Base-by-base conservation (phyloP, 2,113 vertebrate genomes). In the Perca flavescens region DNA sequence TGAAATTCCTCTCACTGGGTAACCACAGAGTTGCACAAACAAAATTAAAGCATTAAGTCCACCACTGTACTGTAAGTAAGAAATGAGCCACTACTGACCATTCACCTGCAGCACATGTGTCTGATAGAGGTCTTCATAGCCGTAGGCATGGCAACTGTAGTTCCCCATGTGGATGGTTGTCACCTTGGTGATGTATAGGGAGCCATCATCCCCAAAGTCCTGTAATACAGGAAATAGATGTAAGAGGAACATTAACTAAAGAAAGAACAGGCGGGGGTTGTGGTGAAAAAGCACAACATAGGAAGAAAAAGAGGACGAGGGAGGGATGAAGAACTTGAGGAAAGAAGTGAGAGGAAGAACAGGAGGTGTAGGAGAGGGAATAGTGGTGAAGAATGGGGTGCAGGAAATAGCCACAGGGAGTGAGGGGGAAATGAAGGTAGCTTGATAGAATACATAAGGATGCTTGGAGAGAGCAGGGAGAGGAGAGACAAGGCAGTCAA, bases 21-120 rank as follows among this genome's bases (percentile, higher is more conserved):
- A 57, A 63, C 36, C 21, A 58, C 4, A 43, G 22, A 50, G 43
- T 0, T 66, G 13, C 70, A 79, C 70, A 82, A 71, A 63, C 15
- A 67, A 53, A 79, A 66, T 19, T 1, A 36, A 77, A 66, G 28
- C n/a, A 58, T 43, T 75, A 53, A 54, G 4, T 79, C 34, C 56
- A 47, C 19, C 46, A 80, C 19, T 58, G 25, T 54, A 83, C n/a
- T 58, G 25, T 54, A 83, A 78, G 88, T 93, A 88, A 94, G 93
- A 88, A 93, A 88, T 57, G 66, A 92, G 91, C 91, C 93, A 95
- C 94, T 97, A 98, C 97, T 99, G 97, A 99, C 98, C 97, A 97
- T 99, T 99, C 96, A 99, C 98, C 97, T 99, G 98, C 95, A 99
- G 98, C 95, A 98, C 95, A 96, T 99, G 98, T 86, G 96, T 99